Evolutionary conservation across 1,140 invertebrate genomes (phyloP).

Genomic region (Procambarus virginalis): DNA sequence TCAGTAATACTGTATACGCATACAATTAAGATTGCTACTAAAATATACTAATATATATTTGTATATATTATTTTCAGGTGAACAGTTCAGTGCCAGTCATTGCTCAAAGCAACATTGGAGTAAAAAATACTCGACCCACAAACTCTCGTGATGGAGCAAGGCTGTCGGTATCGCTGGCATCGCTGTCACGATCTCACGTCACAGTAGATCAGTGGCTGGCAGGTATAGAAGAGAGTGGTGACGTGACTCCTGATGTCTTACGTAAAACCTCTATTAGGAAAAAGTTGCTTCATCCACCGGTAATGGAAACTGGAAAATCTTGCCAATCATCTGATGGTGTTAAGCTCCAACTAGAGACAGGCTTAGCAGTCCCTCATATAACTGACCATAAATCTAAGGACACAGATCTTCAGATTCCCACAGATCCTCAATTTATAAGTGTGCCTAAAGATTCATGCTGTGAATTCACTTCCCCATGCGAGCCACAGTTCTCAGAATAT

Average conservation of each 20-base stretch:
- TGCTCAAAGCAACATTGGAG: neutral
- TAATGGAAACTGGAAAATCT: neutral
- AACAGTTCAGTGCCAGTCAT: neutral
- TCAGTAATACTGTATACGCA: too few relatives aligned
- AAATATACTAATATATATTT: neutral
- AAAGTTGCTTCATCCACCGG: neutral
- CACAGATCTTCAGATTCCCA: neutral
- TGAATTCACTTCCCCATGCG: neutral
- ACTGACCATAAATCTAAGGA: neutral
- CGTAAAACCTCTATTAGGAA: neutral
- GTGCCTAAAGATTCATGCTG: neutral
- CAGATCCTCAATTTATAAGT: neutral
- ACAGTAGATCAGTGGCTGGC: slow-evolving; percentile 14
- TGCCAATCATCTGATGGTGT: neutral
- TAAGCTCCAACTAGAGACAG: neutral
- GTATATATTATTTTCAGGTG: neutral
- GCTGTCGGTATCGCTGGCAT: neutral
- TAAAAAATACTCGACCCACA: neutral
- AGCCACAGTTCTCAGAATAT: neutral
- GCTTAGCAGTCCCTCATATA: neutral
- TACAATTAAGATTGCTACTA: too few relatives aligned
- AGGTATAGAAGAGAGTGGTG: neutral
- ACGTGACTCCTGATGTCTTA: neutral
- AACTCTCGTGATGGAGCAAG: neutral
- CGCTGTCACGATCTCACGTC: neutral